Conservation (phyloP, 92 coral and sea anemone genomes). For the Diadumene lineata region DNA sequence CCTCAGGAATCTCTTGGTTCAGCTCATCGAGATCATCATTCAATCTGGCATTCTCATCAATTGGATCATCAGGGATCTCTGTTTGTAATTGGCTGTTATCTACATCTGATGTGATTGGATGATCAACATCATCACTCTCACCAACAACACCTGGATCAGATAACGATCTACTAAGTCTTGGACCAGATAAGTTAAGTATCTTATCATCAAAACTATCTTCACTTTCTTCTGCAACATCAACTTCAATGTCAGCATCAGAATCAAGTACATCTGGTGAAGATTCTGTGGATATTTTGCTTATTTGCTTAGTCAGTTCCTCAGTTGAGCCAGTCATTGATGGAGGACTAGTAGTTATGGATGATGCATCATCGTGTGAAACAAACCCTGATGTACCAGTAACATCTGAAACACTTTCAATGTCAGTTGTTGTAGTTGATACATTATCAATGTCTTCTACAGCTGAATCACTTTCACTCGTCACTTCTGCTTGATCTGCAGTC, state of each 20-base stretch:
- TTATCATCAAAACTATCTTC: conserved; percentile 33
- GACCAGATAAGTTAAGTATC: not conserved
- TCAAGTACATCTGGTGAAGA: conserved; percentile 12
- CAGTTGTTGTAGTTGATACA: conserved; percentile 56
- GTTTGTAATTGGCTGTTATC: conserved; percentile 25
- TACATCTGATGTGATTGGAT: conserved; percentile 10
- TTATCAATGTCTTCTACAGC: conserved; percentile 66
- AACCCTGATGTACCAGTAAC: conserved; percentile 46
- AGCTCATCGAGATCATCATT: conserved; percentile 62
- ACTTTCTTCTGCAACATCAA: conserved; percentile 29
- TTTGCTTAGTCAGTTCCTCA: conserved; percentile 8
- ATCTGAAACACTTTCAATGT: conserved; percentile 60
- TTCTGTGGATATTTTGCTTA: conserved; percentile 16
- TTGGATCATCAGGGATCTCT: conserved; percentile 45
- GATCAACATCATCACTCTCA: conserved; percentile 27
- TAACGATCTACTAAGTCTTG: conserved; percentile 39
- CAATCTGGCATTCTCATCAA: conserved; percentile 55
- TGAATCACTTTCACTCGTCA: conserved; percentile 34
- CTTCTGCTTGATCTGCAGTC: conserved; percentile 28
- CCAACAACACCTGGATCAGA: conserved; percentile 78
- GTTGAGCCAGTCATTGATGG: conserved; percentile 22
- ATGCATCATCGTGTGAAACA: conserved; percentile 45
- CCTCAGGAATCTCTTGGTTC: conserved; percentile 39
- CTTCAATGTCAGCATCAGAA: conserved; percentile 20
- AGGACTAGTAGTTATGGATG: conserved; percentile 52